Evolutionary conservation across 2,113 vertebrate genomes (phyloP).

Genomic region (Andinoacara biseriatus): DNA sequence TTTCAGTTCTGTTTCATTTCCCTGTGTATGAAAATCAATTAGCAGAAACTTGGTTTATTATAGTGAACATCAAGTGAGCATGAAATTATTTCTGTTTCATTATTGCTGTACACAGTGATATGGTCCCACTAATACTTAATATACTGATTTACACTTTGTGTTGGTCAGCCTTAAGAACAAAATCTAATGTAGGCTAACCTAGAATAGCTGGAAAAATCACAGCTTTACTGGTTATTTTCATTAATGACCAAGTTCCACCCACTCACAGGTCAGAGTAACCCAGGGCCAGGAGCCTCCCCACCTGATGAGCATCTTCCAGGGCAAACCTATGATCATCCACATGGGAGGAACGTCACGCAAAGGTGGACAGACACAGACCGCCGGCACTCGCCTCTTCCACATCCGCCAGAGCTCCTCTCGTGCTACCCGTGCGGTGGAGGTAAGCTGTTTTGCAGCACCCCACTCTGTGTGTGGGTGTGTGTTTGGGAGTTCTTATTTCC

Average conservation of each 20-base stretch:
- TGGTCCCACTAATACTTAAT: rapidly evolving
- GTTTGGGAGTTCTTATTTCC: not conserved
- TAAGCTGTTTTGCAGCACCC: slow-evolving; percentile 27
- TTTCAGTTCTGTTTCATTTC: not conserved
- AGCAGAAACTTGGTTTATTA: rapidly evolving
- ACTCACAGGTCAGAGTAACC: slow-evolving; percentile 80
- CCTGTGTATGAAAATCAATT: not conserved
- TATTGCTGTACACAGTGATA: not conserved
- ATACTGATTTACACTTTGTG: not conserved
- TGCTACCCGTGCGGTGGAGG: slow-evolving; percentile 81
- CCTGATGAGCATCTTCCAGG: slow-evolving; percentile 83
- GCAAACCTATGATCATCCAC: slow-evolving; percentile 82
- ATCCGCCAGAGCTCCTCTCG: slow-evolving; percentile 78
- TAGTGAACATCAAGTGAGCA: not conserved
- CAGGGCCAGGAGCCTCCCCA: slow-evolving; percentile 85
- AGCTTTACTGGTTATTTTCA: not conserved
- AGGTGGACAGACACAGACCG: slow-evolving; percentile 67
- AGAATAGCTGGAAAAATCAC: not conserved
- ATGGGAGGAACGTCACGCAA: slow-evolving; percentile 80
- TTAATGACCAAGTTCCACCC: not conserved
- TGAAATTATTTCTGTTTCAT: not conserved
- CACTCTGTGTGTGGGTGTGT: not conserved
- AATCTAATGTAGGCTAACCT: not conserved
- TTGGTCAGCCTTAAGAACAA: not conserved
- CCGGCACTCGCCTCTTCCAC: slow-evolving; percentile 80